phyloP scores from a whole-genome alignment of 2,888 invertebrate genomes.

The Biston betularia region DNA sequence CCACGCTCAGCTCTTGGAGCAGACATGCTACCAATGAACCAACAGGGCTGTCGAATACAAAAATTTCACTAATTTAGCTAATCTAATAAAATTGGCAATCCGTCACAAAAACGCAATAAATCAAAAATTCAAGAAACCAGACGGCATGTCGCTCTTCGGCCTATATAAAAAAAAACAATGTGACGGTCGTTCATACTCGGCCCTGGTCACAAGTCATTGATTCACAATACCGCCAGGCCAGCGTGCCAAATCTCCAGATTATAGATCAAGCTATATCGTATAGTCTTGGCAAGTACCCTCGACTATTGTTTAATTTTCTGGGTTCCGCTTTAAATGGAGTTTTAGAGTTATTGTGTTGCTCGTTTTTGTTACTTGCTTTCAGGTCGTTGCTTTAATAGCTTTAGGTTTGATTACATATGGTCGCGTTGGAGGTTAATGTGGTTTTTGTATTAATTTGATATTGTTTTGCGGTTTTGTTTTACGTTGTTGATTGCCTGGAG shows the following conservation, averaged over 20 bases:
- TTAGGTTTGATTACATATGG: background rate
- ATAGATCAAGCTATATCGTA: conserved; percentile 41
- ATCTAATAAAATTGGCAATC: conserved; percentile 5
- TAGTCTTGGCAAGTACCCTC: conserved; percentile 40
- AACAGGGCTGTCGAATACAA: background rate
- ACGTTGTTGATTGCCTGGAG: too few relatives aligned
- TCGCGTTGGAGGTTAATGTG: background rate
- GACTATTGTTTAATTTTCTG: conserved; percentile 48
- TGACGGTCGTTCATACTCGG: conserved; percentile 6
- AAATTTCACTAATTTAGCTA: background rate
- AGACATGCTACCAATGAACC: too few relatives aligned
- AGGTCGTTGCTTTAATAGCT: conserved; percentile 9
- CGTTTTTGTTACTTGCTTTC: conserved; percentile 13
- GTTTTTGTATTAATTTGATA: background rate
- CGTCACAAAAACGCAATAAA: conserved; percentile 7
- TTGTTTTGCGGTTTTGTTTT: too few relatives aligned
- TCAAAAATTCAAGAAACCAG: conserved; percentile 13
- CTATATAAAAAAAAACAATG: conserved; percentile 3
- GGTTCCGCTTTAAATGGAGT: conserved; percentile 40
- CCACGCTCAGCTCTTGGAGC: too few relatives aligned
- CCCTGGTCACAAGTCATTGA: conserved; percentile 41
- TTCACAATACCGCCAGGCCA: conserved; percentile 26
- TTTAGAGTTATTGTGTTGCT: conserved; percentile 34
- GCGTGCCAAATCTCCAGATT: conserved; percentile 45
- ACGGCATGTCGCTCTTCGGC: background rate